These are phyloP conservation scores for Myrmophylax atrothorax DNA, from an alignment of 2,113 vertebrate genomes.

Conservation along the genomic window DNA sequence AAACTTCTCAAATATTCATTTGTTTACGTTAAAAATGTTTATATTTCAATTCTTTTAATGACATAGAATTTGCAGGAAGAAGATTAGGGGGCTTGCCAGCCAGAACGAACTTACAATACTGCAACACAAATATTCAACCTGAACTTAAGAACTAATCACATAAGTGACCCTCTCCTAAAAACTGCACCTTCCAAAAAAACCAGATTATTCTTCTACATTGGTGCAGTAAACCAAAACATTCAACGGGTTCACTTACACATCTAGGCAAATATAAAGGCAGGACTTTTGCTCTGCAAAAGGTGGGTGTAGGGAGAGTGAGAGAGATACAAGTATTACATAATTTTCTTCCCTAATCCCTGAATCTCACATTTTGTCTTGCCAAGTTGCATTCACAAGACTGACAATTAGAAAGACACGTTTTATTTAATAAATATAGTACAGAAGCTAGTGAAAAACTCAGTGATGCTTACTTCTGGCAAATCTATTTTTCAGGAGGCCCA, in stretches of 20 bases:
- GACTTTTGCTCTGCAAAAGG: background rate
- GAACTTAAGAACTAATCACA: background rate
- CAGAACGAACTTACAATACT: background rate
- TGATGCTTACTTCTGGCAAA: background rate
- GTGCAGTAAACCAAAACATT: background rate
- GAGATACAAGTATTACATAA: background rate
- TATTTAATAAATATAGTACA: background rate
- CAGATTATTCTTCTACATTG: background rate
- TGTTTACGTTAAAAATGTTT: background rate
- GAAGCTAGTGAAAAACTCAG: background rate
- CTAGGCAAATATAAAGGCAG: background rate
- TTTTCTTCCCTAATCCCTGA: background rate
- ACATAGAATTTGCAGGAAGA: background rate
- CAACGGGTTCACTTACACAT: background rate
- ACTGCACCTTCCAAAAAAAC: background rate
- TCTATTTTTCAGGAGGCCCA: background rate
- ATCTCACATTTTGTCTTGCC: background rate
- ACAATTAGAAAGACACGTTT: background rate
- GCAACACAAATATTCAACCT: background rate
- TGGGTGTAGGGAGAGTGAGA: rapidly evolving
- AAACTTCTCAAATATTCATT: background rate
- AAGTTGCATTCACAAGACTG: background rate
- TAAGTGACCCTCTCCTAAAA: background rate
- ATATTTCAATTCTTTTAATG: background rate
- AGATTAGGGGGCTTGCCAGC: background rate